Evolutionary conservation across 1,140 invertebrate species (phyloP).

Genomic region (Pseudomyrmex flavicornis): DNA sequence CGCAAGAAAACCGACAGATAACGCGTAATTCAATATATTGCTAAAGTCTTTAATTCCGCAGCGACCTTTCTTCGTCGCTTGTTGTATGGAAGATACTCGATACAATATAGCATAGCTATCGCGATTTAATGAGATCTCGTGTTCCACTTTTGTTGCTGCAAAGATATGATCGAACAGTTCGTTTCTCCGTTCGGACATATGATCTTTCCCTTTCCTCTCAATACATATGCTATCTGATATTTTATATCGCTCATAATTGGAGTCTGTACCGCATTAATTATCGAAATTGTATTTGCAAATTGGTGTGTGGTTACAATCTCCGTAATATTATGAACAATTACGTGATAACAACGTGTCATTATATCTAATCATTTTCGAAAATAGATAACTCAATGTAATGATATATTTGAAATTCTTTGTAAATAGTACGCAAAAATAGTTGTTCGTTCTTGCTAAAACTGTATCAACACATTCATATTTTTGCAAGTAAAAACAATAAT

Average conservation of each 20-base stretch:
- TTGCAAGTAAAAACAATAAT: not conserved
- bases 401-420: not conserved
- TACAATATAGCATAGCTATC: not conserved
- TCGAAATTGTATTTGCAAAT: no score
- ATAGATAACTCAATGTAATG: no score
- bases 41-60: constrained; percentile 3
- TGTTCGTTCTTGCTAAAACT: not conserved
- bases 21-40: not conserved
- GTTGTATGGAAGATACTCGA: not conserved
- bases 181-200: not conserved
- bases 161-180: constrained; percentile 10
- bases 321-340: no score
- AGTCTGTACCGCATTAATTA: no score
- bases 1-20: not conserved
- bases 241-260: not conserved
- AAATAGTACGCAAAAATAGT: no score
- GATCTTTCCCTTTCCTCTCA: no score
- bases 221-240: not conserved
- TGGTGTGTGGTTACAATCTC: no score
- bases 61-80: not conserved
- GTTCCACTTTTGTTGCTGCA: not conserved
- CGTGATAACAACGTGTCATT: no score
- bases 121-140: constrained; percentile 24
- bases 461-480: not conserved
- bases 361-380: no score